Evolutionary conservation across 2,113 vertebrate genomes (phyloP), one percentile per base, ranked within the genome.

Genomic region (Tetrax tetrax): DNA sequence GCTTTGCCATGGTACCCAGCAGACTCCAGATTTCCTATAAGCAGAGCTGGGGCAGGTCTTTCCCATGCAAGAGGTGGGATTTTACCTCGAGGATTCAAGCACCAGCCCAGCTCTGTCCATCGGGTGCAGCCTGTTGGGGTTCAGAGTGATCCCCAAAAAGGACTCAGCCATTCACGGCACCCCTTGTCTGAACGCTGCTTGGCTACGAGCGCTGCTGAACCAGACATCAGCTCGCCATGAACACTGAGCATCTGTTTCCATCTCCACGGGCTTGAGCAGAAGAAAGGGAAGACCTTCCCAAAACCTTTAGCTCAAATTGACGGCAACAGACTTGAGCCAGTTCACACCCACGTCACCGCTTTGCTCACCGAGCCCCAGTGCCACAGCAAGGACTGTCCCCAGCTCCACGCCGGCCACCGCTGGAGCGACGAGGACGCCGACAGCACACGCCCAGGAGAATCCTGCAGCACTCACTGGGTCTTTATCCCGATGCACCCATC

Each of bases 271-370:
- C 53, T 33, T 7, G 25, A 38, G 65, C 22, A 57, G 43, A 25
- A 82, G 28, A 50, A 41, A 57, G 53, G 27, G 29, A 29, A 43
- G 9, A 31, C 7, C 22, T 50, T 48, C 24, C 25, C 64, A 53
- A 33, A 74, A 12, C 5, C 28, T 81, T 31, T 9, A 10, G 28
- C 14, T 64, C 28, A 56, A 59, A 19, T 31, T 72, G 14, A 38
- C 14, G 48, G 16, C 43, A 27, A 45, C 5, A 59, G 29, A 16
- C 48, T 7, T 27, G 59, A 78, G 38, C 11, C 56, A 27, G 45
- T 9, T 65, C 16, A 5, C 23, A 38, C 19, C 50, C 66, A 50
- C 1, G 0, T 0, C 2, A 2, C 28, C 3, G 1, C 48, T 54
- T 12, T 35, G 25, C 48, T 65, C 66, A 9, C 50, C 41, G 6